Evolutionary conservation across 2,888 invertebrate species (phyloP).

Genomic region (Hofmannophila pseudospretella): DNA sequence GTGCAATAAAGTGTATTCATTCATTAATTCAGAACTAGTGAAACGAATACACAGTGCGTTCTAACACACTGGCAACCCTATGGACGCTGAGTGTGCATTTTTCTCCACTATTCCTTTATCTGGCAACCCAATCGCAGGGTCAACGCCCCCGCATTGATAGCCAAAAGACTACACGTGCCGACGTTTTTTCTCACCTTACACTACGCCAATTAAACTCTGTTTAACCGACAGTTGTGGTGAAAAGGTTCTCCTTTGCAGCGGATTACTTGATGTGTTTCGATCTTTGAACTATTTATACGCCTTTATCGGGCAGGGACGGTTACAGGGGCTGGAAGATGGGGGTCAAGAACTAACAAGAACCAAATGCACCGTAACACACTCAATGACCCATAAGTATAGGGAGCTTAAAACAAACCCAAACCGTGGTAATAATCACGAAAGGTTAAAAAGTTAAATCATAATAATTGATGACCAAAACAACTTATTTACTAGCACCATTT

Average conservation of each 20-base stretch:
- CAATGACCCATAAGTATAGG: too few species aligned
- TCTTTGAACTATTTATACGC: conserved; percentile 2
- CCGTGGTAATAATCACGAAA: too few species aligned
- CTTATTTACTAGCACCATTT: too few species aligned
- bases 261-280: conserved; percentile 6
- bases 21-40: too few species aligned
- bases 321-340: too few species aligned
- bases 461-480: too few species aligned
- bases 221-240: background rate
- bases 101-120: conserved; percentile 28
- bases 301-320: background rate
- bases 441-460: too few species aligned
- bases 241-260: background rate
- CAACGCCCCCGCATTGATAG: conserved; percentile 32
- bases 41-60: too few species aligned
- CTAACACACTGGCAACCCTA: conserved; percentile 1
- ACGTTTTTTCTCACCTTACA: conserved; percentile 19
- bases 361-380: too few species aligned
- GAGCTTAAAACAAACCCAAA: too few species aligned
- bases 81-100: conserved; percentile 5
- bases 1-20: too few species aligned
- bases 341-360: too few species aligned
- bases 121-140: conserved; percentile 33
- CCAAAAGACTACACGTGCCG: conserved; percentile 28
- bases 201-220: conserved; percentile 3